phyloP scores from a whole-genome alignment of 2,113 vertebrate species.

The Pluvialis apricaria region DNA sequence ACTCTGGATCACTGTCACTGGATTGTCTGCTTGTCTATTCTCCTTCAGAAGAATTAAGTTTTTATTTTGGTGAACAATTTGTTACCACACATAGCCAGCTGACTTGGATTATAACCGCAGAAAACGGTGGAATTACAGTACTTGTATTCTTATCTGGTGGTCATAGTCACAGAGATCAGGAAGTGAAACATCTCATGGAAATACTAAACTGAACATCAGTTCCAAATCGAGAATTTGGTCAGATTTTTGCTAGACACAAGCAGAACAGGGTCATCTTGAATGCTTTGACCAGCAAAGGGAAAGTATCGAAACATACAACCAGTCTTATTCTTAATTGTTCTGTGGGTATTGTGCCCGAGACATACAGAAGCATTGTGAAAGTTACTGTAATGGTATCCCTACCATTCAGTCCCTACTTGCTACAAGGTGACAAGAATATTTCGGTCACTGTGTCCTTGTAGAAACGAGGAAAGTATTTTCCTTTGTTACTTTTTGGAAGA shows the following conservation, averaged over 20 bases:
- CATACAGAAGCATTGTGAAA: background rate
- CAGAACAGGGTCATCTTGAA: background rate
- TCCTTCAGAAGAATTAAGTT: background rate
- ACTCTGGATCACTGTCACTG: background rate
- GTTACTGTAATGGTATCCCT: background rate
- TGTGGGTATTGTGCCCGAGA: rapidly evolving
- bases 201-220: background rate
- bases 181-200: background rate
- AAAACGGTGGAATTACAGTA: background rate
- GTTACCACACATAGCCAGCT: background rate
- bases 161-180: background rate
- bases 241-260: background rate
- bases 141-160: background rate
- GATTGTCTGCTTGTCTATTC: background rate
- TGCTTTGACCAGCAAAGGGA: background rate
- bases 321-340: background rate
- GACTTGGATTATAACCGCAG: background rate
- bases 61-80: background rate
- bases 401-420: background rate
- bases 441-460: background rate
- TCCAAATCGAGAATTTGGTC: background rate
- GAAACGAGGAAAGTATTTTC: background rate
- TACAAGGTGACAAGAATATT: background rate
- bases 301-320: background rate
- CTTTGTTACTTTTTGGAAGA: background rate